These are phyloP conservation scores for Mythimna loreyi DNA, from an alignment of 2,888 invertebrate genomes.

Conservation along the genomic window DNA sequence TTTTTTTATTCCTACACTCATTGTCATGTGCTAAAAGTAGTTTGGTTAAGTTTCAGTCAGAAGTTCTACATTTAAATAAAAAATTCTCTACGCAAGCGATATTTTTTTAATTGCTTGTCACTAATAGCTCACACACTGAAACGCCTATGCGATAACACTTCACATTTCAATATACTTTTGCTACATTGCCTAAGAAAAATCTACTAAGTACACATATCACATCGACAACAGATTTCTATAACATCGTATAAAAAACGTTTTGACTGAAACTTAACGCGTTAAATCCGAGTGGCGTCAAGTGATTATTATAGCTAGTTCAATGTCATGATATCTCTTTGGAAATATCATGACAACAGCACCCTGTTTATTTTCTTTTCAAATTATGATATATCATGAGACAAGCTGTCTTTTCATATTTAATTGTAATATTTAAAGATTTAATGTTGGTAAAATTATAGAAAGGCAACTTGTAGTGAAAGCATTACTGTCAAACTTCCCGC, in stretches of 20 bases:
- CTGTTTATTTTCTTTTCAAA: slow-evolving; percentile 49
- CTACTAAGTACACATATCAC: neutral
- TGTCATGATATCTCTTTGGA: slow-evolving; percentile 49
- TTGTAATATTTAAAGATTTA: neutral
- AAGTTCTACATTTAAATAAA: slow-evolving; percentile 21
- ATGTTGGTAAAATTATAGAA: slow-evolving; percentile 7
- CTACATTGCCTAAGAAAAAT: slow-evolving; percentile 15
- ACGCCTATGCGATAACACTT: slow-evolving; percentile 12
- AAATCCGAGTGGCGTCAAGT: slow-evolving; percentile 72
- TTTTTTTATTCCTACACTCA: slow-evolving; percentile 61
- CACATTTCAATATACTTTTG: slow-evolving; percentile 19
- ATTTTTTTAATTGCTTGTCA: slow-evolving; percentile 21
- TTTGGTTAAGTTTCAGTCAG: slow-evolving; percentile 70
- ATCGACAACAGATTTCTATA: neutral
- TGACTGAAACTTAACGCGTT: slow-evolving; percentile 62
- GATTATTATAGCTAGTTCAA: slow-evolving; percentile 69
- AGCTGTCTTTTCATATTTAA: slow-evolving; percentile 48
- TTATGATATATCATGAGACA: slow-evolving; percentile 39
- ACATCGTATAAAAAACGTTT: slow-evolving; percentile 28
- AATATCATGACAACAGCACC: slow-evolving; percentile 57
- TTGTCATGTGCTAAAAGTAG: slow-evolving; percentile 70
- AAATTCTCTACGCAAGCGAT: slow-evolving; percentile 11
- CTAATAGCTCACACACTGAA: slow-evolving; percentile 14
- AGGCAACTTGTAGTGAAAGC: slow-evolving; percentile 59
- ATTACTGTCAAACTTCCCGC: slow-evolving; percentile 34